Evolutionary conservation across 1,140 invertebrate species (phyloP).

Genomic region (Cotesia glomerata): DNA sequence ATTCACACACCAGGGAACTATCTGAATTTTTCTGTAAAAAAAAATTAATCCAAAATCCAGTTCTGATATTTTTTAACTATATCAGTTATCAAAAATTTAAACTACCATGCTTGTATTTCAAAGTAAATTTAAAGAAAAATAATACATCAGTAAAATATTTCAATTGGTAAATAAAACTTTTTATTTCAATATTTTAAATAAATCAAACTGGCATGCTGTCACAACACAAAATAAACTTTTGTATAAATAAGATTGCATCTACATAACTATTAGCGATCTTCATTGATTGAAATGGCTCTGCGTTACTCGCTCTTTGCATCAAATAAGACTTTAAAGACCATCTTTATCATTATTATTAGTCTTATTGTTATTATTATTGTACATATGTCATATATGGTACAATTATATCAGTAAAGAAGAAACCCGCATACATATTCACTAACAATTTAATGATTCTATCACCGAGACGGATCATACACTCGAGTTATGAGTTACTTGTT

Average conservation of each 20-base stretch:
- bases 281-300: conserved; percentile 9
- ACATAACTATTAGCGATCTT: background rate
- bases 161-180: too few species aligned
- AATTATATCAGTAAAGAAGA: too few species aligned
- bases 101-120: background rate
- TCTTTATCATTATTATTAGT: background rate
- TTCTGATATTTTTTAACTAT: background rate
- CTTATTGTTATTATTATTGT: background rate
- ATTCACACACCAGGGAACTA: too few species aligned
- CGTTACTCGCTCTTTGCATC: conserved; percentile 8
- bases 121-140: background rate
- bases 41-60: background rate
- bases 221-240: too few species aligned
- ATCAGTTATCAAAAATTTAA: too few species aligned
- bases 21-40: background rate
- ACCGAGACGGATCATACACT: too few species aligned
- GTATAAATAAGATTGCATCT: background rate
- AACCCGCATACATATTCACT: too few species aligned
- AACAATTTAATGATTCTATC: too few species aligned
- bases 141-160: background rate
- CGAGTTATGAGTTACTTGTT: background rate
- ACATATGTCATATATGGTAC: background rate
- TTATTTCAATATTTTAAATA: too few species aligned
- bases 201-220: too few species aligned
- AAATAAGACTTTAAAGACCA: background rate